phyloP scores from a whole-genome alignment of 2,888 invertebrate genomes.

The Lamellibrachia satsuma region DNA sequence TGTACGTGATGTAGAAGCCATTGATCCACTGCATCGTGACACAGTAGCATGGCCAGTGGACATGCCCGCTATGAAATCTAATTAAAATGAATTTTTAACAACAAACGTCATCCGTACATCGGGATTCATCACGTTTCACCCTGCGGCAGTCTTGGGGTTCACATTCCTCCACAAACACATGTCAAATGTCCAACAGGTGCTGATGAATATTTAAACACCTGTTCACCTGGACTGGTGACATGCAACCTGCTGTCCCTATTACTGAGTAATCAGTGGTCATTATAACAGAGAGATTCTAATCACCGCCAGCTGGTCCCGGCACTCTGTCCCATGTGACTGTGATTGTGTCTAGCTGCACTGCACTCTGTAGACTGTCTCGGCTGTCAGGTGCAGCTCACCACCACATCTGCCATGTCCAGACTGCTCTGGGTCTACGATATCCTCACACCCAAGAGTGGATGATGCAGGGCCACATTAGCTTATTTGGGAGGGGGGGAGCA shows the following conservation, averaged over 20 bases:
- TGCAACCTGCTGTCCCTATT: not conserved
- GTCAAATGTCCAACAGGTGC: not conserved
- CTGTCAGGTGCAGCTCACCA: not conserved
- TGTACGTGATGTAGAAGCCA: not conserved
- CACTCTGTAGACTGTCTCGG: not conserved
- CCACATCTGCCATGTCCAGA: not conserved
- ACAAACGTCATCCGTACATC: not conserved
- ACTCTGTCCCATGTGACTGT: not conserved
- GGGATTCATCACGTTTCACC: not conserved
- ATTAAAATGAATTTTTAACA: constrained; percentile 6
- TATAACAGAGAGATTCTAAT: not conserved
- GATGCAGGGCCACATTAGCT: too few species aligned
- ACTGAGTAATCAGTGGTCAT: constrained; percentile 13
- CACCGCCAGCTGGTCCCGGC: not conserved
- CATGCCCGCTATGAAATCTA: not conserved
- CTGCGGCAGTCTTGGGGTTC: not conserved
- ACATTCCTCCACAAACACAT: not conserved
- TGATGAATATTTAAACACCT: not conserved
- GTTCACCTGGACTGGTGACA: not conserved
- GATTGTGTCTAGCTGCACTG: not conserved
- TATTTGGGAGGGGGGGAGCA: too few species aligned
- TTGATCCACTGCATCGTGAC: not conserved
- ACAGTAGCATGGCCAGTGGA: not conserved
- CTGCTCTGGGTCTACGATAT: not conserved
- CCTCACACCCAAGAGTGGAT: too few species aligned